phyloP scores from a whole-genome alignment of 2,888 invertebrate genomes.

The Dolomedes plantarius region DNA sequence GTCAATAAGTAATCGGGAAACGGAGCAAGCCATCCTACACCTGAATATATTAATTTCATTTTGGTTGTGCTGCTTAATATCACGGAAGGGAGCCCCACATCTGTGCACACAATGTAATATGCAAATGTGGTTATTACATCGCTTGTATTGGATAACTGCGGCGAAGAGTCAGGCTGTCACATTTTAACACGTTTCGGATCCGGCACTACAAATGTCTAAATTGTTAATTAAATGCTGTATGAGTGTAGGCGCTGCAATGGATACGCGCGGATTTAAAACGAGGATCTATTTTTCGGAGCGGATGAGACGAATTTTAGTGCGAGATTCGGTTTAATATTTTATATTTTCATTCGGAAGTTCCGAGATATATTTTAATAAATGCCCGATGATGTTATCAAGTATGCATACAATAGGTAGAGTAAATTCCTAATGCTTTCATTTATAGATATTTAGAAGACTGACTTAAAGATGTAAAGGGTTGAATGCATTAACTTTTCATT shows the following conservation, averaged over 20 bases:
- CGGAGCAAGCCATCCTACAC: constrained; percentile 12
- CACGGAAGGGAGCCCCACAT: not conserved
- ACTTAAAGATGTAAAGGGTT: no score
- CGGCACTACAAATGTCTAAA: not conserved
- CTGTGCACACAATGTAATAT: not conserved
- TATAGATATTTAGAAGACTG: no score
- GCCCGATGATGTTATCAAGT: no score
- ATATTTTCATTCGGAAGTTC: no score
- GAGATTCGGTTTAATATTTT: no score
- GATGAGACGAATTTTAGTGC: no score
- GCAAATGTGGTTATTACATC: not conserved
- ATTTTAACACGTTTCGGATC: not conserved
- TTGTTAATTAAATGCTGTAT: not conserved
- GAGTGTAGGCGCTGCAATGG: not conserved
- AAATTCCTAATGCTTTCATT: no score
- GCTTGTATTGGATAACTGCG: not conserved
- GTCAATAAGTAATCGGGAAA: constrained; percentile 55
- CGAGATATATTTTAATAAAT: no score
- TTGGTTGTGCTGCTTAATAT: not conserved
- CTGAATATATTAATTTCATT: constrained; percentile 38
- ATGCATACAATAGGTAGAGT: no score
- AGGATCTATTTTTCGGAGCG: no score
- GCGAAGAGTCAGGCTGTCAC: not conserved
- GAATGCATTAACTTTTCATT: no score
- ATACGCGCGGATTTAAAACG: no score